phyloP scores from a whole-genome alignment of 2,113 vertebrate species.

The Prunella fulvescens region DNA sequence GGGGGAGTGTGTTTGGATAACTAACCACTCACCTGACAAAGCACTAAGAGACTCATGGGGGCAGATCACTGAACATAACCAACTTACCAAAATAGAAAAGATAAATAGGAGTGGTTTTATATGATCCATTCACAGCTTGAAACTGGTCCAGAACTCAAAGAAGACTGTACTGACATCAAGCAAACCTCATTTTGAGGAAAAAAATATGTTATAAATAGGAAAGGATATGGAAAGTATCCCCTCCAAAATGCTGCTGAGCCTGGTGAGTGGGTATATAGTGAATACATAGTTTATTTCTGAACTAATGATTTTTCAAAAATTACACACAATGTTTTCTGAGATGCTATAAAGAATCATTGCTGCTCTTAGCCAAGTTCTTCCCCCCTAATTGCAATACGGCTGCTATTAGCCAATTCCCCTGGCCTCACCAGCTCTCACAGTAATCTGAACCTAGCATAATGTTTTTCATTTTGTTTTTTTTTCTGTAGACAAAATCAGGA shows the following conservation, averaged over 20 bases:
- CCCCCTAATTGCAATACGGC: neutral
- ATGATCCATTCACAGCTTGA: neutral
- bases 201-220: neutral
- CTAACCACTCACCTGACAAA: neutral
- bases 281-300: neutral
- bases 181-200: neutral
- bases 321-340: neutral
- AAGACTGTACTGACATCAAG: neutral
- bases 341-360: neutral
- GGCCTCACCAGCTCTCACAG: neutral
- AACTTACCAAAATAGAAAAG: neutral
- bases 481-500: constrained; percentile 11
- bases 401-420: neutral
- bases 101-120: neutral
- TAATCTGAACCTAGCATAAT: constrained; percentile 9
- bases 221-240: neutral
- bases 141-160: neutral
- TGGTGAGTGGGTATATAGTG: neutral
- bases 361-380: neutral
- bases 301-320: neutral
- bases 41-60: neutral
- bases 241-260: neutral
- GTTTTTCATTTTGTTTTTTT: neutral
- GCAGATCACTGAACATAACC: neutral
- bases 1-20: neutral